A percentile compares a stretch with the other conserved stretches of the same genome.
These are phyloP conservation scores for Smittia aterrima DNA, from an alignment of 2,888 invertebrate genomes.

Conservation along the genomic window DNA sequence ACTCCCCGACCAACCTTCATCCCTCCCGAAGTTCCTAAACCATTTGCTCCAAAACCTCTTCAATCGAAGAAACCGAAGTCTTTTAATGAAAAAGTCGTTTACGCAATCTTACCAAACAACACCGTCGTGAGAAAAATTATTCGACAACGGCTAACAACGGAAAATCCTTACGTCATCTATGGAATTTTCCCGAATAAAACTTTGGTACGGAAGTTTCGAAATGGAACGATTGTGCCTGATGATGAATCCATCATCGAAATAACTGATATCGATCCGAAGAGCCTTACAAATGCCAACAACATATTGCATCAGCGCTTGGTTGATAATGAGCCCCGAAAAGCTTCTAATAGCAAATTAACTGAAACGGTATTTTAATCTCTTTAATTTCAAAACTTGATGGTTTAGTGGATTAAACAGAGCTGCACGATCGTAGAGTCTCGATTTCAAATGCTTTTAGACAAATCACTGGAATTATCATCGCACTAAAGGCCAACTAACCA, in stretches of 20 bases:
- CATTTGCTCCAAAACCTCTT: not conserved
- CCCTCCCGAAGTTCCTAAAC: not conserved
- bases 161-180: constrained; percentile 70
- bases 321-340: not conserved
- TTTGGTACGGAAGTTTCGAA: constrained; percentile 75
- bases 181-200: constrained; percentile 77
- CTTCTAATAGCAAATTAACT: constrained; percentile 46
- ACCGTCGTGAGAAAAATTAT: constrained; percentile 74
- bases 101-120: constrained; percentile 74
- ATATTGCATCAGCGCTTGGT: constrained; percentile 44
- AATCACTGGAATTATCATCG: not conserved
- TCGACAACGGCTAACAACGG: constrained; percentile 64
- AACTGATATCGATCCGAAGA: constrained; percentile 61
- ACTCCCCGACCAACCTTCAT: not conserved
- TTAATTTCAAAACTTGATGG: constrained; percentile 46
- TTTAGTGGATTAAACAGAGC: constrained; percentile 46
- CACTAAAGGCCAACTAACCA: not conserved
- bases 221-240: constrained; percentile 75
- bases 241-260: constrained; percentile 58
- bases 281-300: constrained; percentile 59
- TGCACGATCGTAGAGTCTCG: not conserved
- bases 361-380: constrained; percentile 53
- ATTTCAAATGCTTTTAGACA: not conserved
- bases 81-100: constrained; percentile 55
- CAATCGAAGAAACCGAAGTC: no score